Conservation (phyloP, 2,797 vertebrate genomes). For the Diplodus sargus region DNA sequence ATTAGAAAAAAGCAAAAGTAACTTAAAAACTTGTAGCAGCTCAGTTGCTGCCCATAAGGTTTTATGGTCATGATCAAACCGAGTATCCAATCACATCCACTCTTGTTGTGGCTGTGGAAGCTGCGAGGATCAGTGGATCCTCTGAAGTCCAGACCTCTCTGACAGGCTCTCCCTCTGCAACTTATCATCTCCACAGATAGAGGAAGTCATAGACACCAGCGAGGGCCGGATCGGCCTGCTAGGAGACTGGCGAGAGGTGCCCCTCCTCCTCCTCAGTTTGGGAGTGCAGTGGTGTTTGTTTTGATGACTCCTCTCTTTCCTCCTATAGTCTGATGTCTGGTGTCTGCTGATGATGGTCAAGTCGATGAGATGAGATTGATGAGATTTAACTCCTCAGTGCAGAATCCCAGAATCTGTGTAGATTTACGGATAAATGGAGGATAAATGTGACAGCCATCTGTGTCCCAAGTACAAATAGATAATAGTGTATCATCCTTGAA, state of each 20-base stretch:
- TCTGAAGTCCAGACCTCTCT: conserved; percentile 41
- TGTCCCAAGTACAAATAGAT: background rate
- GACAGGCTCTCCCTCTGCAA: conserved; percentile 67
- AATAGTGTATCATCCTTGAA: background rate
- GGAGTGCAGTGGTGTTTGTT: conserved; percentile 77
- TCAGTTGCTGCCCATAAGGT: background rate
- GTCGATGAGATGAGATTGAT: conserved; percentile 7
- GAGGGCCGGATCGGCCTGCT: conserved; percentile 88
- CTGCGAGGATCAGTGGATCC: conserved; percentile 1
- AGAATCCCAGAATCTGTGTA: conserved; percentile 15
- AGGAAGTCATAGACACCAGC: conserved; percentile 83
- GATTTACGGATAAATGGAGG: background rate
- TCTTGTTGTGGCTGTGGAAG: conserved; percentile 4
- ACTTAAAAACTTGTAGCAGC: background rate
- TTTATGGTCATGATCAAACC: background rate
- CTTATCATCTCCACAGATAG: conserved; percentile 81
- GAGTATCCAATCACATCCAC: background rate
- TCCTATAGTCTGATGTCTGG: conserved; percentile 26
- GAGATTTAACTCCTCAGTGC: background rate
- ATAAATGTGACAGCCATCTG: background rate
- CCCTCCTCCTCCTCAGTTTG: conserved; percentile 53
- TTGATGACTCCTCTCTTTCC: conserved; percentile 45
- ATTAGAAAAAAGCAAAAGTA: background rate
- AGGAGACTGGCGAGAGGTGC: conserved; percentile 89
- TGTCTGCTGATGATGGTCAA: conserved; percentile 1